These are phyloP conservation scores for Scrobipalpa atriplicella DNA, from an alignment of 2,888 invertebrate genomes.

Conservation along the genomic window DNA sequence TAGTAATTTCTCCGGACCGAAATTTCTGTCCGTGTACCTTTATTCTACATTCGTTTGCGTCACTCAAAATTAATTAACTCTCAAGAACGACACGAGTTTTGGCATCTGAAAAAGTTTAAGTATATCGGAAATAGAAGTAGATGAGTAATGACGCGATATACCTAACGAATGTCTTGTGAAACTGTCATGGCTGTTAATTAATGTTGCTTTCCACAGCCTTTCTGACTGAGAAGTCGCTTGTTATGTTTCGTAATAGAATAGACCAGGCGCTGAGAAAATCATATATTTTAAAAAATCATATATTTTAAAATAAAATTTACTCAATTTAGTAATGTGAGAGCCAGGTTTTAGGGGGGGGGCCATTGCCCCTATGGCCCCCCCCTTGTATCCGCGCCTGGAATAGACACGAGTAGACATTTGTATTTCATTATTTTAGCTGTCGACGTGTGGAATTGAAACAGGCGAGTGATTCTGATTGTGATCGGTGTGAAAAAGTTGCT, in stretches of 20 bases:
- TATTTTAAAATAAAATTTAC: no score
- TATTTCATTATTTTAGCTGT: conserved; percentile 62
- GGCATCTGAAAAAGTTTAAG: conserved; percentile 72
- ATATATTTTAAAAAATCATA: no score
- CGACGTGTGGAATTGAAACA: conserved; percentile 29
- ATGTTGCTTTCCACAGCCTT: conserved; percentile 59
- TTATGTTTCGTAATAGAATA: conserved; percentile 55
- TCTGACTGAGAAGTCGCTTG: conserved; percentile 37
- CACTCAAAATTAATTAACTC: conserved; percentile 74
- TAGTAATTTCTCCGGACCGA: no score
- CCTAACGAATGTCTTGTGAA: conserved; percentile 74
- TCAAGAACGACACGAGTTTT: conserved; percentile 62
- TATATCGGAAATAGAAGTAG: conserved; percentile 71
- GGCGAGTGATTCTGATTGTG: not conserved
- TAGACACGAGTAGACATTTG: conserved; percentile 60
- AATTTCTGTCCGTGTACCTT: no score
- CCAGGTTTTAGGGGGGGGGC: no score
- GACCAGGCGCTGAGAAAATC: no score
- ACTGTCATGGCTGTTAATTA: conserved; percentile 72
- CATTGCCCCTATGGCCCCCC: no score
- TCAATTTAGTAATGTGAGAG: no score
- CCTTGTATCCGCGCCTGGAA: no score
- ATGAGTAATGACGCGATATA: conserved; percentile 70
- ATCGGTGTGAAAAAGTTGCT: not conserved
- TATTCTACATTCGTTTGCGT: conserved; percentile 58